Evolutionary conservation across 2,797 vertebrate species (phyloP).

Genomic region (Myotis myotis): DNA sequence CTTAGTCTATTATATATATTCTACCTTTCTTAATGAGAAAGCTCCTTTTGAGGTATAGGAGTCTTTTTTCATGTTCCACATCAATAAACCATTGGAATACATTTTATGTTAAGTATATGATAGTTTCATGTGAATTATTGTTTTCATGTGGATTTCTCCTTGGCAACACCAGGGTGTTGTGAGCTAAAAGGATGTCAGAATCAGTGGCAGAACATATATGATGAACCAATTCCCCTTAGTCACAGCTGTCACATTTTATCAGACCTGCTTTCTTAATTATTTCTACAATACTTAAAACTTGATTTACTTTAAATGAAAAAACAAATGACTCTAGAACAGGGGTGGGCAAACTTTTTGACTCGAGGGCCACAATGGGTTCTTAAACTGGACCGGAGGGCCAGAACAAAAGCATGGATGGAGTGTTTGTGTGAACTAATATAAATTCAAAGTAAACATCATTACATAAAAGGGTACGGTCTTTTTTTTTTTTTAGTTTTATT

Average conservation of each 20-base stretch:
- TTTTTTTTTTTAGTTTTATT: no score
- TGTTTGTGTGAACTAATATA: no score
- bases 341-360: no score
- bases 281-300: neutral
- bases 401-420: no score
- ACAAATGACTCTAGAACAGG: neutral
- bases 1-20: neutral
- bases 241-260: neutral
- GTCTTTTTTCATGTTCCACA: neutral
- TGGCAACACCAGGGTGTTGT: neutral
- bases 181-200: neutral
- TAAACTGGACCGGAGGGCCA: no score
- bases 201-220: neutral
- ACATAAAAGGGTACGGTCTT: no score
- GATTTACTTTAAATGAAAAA: neutral
- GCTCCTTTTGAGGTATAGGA: neutral
- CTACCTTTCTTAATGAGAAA: constrained; percentile 12
- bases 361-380: no score
- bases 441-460: no score
- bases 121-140: neutral
- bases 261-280: neutral
- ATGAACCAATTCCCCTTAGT: neutral
- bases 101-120: neutral
- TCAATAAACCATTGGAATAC: neutral
- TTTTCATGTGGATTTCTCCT: neutral